phyloP scores from a whole-genome alignment of 2,888 invertebrate species.

The Branchellion lobata region DNA sequence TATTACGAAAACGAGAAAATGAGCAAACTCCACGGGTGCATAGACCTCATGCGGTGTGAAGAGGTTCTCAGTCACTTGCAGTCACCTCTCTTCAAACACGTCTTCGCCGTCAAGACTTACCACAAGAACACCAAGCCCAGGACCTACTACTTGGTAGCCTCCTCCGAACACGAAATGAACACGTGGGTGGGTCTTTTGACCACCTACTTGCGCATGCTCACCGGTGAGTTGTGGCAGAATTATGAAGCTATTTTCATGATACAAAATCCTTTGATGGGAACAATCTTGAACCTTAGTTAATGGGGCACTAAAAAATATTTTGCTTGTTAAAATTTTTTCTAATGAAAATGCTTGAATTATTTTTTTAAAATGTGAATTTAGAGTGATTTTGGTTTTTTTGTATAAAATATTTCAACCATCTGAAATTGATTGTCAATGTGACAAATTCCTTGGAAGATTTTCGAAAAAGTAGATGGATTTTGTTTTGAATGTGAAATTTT shows the following conservation, averaged over 20 bases:
- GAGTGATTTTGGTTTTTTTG: too few species aligned
- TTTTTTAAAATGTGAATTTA: too few species aligned
- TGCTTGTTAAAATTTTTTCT: too few species aligned
- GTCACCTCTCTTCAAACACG: slow-evolving; percentile 23
- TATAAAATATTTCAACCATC: too few species aligned
- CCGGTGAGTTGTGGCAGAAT: neutral
- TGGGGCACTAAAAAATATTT: neutral
- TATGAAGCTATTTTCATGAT: neutral
- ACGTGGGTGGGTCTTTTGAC: slow-evolving; percentile 16
- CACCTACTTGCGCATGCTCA: slow-evolving; percentile 19
- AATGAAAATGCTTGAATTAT: too few species aligned
- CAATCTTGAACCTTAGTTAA: too few species aligned
- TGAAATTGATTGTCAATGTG: too few species aligned
- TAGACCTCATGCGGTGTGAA: slow-evolving; percentile 35
- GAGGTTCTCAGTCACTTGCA: slow-evolving; percentile 26
- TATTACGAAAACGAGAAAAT: slow-evolving; percentile 35
- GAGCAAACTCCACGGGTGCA: neutral
- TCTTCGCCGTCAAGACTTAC: slow-evolving; percentile 39
- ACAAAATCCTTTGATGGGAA: neutral
- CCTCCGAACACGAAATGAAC: slow-evolving; percentile 26
- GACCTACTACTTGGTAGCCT: slow-evolving; percentile 27
- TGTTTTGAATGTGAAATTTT: too few species aligned
- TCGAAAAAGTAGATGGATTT: too few species aligned
- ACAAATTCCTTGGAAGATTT: too few species aligned
- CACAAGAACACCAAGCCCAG: neutral